Evolutionary conservation across 2,797 vertebrate genomes (phyloP).

Genomic region (Dryobates pubescens): DNA sequence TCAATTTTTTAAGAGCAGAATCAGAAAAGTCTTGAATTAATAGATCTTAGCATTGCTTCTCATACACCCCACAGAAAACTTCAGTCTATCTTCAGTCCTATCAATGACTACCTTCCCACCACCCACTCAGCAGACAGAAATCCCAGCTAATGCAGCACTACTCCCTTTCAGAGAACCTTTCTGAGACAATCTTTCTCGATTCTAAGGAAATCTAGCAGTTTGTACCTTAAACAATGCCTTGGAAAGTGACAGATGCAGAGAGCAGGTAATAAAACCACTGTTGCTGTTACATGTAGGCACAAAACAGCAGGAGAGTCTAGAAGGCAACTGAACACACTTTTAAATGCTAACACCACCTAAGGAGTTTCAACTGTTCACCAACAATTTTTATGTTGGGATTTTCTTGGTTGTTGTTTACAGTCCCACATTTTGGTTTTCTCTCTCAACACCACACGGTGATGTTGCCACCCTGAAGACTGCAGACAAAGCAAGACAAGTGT

Average conservation of each 20-base stretch:
- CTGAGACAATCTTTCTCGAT: background rate
- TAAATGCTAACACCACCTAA: background rate
- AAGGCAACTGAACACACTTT: background rate
- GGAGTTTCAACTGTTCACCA: background rate
- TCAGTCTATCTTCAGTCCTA: background rate
- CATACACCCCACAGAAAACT: background rate
- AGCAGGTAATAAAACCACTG: background rate
- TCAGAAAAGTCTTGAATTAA: background rate
- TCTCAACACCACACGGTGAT: background rate
- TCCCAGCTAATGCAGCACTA: background rate
- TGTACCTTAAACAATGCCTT: background rate
- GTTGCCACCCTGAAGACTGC: background rate
- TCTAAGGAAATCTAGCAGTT: background rate
- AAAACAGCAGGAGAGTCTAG: background rate
- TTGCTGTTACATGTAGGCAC: background rate
- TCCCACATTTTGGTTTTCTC: background rate
- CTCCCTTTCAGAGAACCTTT: background rate
- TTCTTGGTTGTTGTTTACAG: background rate
- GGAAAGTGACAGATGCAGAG: background rate
- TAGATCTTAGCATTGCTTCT: background rate
- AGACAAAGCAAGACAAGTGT: conserved; percentile 12
- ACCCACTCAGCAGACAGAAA: background rate
- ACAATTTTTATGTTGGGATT: background rate
- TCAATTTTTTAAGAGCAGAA: background rate
- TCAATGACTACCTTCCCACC: background rate